A percentile compares a stretch with the other conserved stretches of the same genome.
phyloP scores from a whole-genome alignment of 2,113 vertebrate species.

The Spizaetus ornatus region DNA sequence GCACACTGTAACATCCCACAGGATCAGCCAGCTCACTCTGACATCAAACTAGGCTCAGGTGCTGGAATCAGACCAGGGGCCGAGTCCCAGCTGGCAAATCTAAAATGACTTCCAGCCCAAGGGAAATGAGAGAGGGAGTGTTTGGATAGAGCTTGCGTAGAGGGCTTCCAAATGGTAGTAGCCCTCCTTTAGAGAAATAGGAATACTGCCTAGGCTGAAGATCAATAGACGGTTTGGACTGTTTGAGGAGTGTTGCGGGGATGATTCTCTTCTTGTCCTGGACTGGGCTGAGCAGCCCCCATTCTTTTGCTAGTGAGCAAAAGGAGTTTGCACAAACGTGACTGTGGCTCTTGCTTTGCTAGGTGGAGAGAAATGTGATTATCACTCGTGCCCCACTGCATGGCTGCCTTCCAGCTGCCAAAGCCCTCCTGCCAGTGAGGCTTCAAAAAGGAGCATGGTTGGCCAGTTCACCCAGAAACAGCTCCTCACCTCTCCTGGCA shows the following conservation, averaged over 20 bases:
- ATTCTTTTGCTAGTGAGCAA: background rate
- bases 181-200: background rate
- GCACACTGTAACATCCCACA: background rate
- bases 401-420: background rate
- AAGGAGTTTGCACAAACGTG: background rate
- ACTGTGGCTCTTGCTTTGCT: background rate
- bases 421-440: background rate
- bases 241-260: background rate
- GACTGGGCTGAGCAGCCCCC: background rate
- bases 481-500: background rate
- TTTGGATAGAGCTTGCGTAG: background rate
- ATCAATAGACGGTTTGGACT: background rate
- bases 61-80: slow-evolving; percentile 40
- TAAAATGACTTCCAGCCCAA: background rate
- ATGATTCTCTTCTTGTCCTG: background rate
- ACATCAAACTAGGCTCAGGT: background rate
- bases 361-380: background rate
- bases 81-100: slow-evolving; percentile 35
- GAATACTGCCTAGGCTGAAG: background rate
- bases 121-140: background rate
- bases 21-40: slow-evolving; percentile 12
- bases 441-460: background rate
- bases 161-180: background rate
- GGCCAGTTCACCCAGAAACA: background rate
- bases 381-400: too few species aligned